phyloP scores from a whole-genome alignment of 2,113 vertebrate genomes.

The Hippocampus abdominalis region DNA sequence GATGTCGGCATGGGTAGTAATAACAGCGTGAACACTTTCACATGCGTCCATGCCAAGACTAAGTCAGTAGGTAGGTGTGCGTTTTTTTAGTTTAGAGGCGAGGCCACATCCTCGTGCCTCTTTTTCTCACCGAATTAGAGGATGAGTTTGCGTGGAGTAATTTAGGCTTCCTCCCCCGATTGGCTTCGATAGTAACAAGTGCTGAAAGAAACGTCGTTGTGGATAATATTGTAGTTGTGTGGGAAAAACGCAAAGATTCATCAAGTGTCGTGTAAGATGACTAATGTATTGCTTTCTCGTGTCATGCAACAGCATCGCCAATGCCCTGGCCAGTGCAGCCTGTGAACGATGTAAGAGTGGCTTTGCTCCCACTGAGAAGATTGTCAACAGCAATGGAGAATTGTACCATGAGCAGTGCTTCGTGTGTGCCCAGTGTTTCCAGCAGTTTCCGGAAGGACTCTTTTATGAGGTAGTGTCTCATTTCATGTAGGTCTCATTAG shows the following conservation, averaged over 20 bases:
- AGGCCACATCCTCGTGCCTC: background rate
- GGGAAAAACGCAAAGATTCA: constrained; percentile 27
- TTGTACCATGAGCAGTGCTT: constrained; percentile 97
- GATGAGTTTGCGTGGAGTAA: constrained; percentile 1
- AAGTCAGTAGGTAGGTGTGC: background rate
- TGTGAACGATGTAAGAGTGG: constrained; percentile 91
- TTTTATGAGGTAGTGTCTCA: constrained; percentile 86
- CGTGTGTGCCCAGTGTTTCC: constrained; percentile 95
- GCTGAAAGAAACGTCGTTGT: constrained; percentile 10
- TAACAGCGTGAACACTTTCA: background rate
- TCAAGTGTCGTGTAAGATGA: constrained; percentile 3
- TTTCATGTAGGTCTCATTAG: background rate
- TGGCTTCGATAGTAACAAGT: constrained; percentile 32
- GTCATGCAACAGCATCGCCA: constrained; percentile 87
- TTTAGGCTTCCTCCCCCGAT: constrained; percentile 17
- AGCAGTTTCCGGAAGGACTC: constrained; percentile 97
- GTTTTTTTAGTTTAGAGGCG: background rate
- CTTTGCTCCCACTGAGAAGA: constrained; percentile 89
- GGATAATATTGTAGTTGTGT: constrained; percentile 23
- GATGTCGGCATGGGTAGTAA: background rate
- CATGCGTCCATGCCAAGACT: background rate
- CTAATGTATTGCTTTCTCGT: constrained; percentile 25
- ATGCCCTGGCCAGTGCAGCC: constrained; percentile 88
- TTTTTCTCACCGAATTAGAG: constrained; percentile 47
- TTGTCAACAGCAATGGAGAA: constrained; percentile 95